These are phyloP conservation scores for Cephus pygmeus DNA, from an alignment of 2,888 invertebrate genomes.

Conservation along the genomic window DNA sequence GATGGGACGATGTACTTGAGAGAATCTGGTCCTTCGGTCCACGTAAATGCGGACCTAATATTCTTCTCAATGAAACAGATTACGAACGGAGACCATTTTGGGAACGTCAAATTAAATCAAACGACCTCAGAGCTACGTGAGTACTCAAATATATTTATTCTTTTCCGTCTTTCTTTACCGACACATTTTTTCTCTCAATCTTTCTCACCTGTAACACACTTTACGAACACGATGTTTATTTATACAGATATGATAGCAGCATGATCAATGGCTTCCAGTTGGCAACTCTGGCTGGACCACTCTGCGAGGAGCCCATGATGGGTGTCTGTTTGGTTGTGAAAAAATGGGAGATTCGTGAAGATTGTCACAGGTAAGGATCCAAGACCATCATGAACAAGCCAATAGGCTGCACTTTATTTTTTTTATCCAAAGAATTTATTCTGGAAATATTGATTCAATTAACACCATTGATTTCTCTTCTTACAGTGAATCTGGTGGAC, in stretches of 20 bases:
- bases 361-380: conserved; percentile 40
- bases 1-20: conserved; percentile 68
- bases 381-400: no score
- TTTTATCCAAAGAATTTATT: background rate
- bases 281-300: conserved; percentile 88
- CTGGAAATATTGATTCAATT: background rate
- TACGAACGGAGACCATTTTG: conserved; percentile 73
- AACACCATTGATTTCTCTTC: background rate
- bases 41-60: conserved; percentile 87
- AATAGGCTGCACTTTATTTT: no score
- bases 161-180: background rate
- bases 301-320: conserved; percentile 97
- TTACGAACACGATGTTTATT: conserved; percentile 20
- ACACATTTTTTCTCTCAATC: no score
- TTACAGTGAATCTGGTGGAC: conserved; percentile 50
- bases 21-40: conserved; percentile 95
- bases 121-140: conserved; percentile 48
- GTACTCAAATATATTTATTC: conserved; percentile 19
- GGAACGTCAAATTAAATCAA: conserved; percentile 47
- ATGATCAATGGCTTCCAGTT: conserved; percentile 89
- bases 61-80: conserved; percentile 86
- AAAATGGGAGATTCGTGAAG: conserved; percentile 74
- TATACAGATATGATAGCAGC: conserved; percentile 73
- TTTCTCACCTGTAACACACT: background rate
- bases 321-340: conserved; percentile 93